These are phyloP conservation scores for Megalopta genalis DNA, from an alignment of 1,140 invertebrate species.

Conservation along the genomic window DNA sequence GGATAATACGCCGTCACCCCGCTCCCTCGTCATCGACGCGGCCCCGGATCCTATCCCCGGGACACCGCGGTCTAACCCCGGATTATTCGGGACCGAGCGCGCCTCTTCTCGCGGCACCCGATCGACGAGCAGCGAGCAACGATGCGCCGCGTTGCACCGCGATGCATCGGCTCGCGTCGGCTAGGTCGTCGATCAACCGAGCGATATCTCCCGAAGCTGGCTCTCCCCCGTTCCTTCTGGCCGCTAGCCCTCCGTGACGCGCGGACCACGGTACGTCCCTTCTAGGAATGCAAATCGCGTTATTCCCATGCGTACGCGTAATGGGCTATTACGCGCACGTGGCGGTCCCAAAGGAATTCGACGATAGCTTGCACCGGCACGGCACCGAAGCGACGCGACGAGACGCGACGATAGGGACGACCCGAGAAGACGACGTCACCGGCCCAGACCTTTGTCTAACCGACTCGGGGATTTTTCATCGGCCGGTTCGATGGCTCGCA, in stretches of 20 bases:
- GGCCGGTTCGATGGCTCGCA: not conserved
- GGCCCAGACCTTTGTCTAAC: not conserved
- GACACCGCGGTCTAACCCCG: not conserved
- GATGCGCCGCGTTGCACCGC: not conserved
- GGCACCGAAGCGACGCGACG: not conserved
- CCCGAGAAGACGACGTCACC: not conserved
- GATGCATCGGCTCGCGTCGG: too few species aligned
- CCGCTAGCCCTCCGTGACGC: not conserved
- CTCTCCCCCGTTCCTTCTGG: too few species aligned
- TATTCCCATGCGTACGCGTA: constrained; percentile 66
- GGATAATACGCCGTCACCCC: constrained; percentile 28
- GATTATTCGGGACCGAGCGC: too few species aligned
- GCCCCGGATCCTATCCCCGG: not conserved
- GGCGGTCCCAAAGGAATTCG: constrained; percentile 45
- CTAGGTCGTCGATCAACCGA: not conserved
- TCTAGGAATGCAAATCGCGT: constrained; percentile 44
- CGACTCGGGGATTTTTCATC: not conserved
- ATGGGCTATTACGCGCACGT: constrained; percentile 67
- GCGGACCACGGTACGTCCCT: not conserved
- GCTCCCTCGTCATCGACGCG: not conserved
- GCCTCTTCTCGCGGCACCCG: too few species aligned
- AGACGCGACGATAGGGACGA: not conserved
- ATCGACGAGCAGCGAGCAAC: too few species aligned
- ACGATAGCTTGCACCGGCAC: not conserved
- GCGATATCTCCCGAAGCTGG: not conserved